Base-by-base conservation (phyloP, 2,888 invertebrate genomes). In the Helobdella robusta region DNA sequence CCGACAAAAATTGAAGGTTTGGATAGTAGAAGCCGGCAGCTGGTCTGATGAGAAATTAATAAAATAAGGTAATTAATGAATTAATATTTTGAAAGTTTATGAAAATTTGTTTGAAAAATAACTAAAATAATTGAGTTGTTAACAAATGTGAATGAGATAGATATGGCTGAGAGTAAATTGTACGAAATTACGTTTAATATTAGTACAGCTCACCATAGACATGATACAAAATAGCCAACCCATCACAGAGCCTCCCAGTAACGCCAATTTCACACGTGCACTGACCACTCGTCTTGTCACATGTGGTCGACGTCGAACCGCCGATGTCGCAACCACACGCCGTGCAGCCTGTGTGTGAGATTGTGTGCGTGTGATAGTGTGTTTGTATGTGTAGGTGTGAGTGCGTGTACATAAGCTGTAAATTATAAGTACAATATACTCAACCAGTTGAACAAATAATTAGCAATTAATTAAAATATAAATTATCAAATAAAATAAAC, bases 321-420 rank as follows among this genome's bases (percentile, higher is more conserved):
- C 74, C 74, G 11, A 66, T 58, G 50, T 73, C 71, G 67, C 74
- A 74, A 8, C 56, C 65, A 66, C 74, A 74, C 5, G 67, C n/a
- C 8, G 32, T 65, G 65, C 74, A 74, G 11, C 74, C 74, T 74
- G 54, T 4, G 68, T 18, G 44, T n/a, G n/a, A n/a, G n/a, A n/a
- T n/a, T n/a, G n/a, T n/a, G n/a, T n/a, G n/a, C n/a, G n/a, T n/a
- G n/a, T n/a, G 28, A 5, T 25, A 15, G 3, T 20, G 28, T 23
- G 28, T 54, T 54, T 54, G 6, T 54, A 54, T 54, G 28, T 50
- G 6, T 40, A 15, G 11, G 44, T 40, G n/a, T n/a, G n/a, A n/a
- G n/a, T n/a, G n/a, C n/a, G n/a, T n/a, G n/a, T n/a, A n/a, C n/a
- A n/a, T n/a, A n/a, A n/a, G n/a, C n/a, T n/a, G n/a, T n/a, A n/a